Percentiles rank a stretch among this genome's conserved stretches.
Conservation (phyloP, 2,797 vertebrate species). For the Lophotriccus pileatus region DNA sequence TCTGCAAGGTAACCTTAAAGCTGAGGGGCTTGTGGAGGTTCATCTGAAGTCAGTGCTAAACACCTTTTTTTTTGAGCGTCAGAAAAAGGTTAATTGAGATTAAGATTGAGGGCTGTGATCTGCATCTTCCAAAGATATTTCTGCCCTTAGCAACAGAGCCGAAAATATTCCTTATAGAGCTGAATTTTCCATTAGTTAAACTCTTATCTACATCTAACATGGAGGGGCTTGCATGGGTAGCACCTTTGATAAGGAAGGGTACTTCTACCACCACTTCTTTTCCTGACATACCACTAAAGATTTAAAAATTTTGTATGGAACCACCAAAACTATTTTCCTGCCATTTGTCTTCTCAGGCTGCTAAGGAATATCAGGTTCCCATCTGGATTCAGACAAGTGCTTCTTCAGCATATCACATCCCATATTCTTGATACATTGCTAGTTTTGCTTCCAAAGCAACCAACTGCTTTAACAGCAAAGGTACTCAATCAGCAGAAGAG, state of each 20-base stretch:
- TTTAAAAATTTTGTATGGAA: neutral
- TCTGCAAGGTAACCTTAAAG: neutral
- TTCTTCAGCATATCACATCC: neutral
- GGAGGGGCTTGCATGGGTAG: neutral
- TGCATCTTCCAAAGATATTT: neutral
- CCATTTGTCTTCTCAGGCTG: neutral
- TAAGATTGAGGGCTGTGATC: neutral
- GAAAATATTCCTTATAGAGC: neutral
- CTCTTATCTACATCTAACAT: neutral
- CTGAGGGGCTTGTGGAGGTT: neutral
- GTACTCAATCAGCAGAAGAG: neutral
- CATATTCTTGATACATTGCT: neutral
- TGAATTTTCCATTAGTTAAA: neutral
- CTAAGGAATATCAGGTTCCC: neutral
- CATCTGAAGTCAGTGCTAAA: neutral
- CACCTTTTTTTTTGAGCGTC: neutral
- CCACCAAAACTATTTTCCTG: neutral
- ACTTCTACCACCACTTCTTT: neutral
- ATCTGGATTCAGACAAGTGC: neutral
- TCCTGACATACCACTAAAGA: neutral
- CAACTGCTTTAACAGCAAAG: neutral
- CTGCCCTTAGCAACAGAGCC: rapidly evolving
- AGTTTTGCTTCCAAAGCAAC: neutral
- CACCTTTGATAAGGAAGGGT: neutral
- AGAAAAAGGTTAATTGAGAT: rapidly evolving